phyloP scores from a whole-genome alignment of 2,113 vertebrate species.

The Bettongia penicillata region DNA sequence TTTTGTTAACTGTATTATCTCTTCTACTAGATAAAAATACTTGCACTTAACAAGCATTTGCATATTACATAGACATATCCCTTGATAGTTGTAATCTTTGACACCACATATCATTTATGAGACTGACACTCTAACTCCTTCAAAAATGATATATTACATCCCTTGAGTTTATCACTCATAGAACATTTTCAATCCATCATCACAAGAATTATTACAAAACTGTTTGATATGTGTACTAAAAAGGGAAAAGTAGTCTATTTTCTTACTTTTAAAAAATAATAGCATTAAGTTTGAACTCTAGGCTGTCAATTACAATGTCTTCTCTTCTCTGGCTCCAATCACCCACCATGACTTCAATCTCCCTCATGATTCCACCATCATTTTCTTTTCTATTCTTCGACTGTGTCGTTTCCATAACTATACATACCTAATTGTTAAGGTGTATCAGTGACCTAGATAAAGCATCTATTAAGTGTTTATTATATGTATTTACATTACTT shows the following conservation, averaged over 20 bases:
- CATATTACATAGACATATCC: slow-evolving; percentile 78
- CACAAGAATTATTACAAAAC: slow-evolving; percentile 82
- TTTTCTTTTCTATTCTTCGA: slow-evolving; percentile 72
- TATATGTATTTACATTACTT: not conserved
- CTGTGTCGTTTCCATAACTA: slow-evolving; percentile 58
- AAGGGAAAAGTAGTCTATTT: slow-evolving; percentile 73
- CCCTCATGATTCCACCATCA: slow-evolving; percentile 74
- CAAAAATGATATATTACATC: slow-evolving; percentile 78
- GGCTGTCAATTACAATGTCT: slow-evolving; percentile 71
- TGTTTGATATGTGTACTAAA: slow-evolving; percentile 82
- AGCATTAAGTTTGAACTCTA: slow-evolving; percentile 76
- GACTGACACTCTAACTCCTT: slow-evolving; percentile 81
- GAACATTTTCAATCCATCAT: slow-evolving; percentile 82
- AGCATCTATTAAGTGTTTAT: not conserved
- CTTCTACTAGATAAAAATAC: slow-evolving; percentile 69
- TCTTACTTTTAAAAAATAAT: slow-evolving; percentile 81
- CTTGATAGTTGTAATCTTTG: slow-evolving; percentile 78
- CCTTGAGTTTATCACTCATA: slow-evolving; percentile 82
- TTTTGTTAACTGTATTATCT: slow-evolving; percentile 57
- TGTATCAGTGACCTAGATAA: not conserved
- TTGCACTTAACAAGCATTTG: slow-evolving; percentile 74
- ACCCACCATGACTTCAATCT: slow-evolving; percentile 75
- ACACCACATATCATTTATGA: slow-evolving; percentile 78
- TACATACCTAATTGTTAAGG: not conserved
- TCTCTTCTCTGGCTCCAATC: slow-evolving; percentile 70